phyloP scores from a whole-genome alignment of 2,113 vertebrate species.

The Melanerpes formicivorus region DNA sequence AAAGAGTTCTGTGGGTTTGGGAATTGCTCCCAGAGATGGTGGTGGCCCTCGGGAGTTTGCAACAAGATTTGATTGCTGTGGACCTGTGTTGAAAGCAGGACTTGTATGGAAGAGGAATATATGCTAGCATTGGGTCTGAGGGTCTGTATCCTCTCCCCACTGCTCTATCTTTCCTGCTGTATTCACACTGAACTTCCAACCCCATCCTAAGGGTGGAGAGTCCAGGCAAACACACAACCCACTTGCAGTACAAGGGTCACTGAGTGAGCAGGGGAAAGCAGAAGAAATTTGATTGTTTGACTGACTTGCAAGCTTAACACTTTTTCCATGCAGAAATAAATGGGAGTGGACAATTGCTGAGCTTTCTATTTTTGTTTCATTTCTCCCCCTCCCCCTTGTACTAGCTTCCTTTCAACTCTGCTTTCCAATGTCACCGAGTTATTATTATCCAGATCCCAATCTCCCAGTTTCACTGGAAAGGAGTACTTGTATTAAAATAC shows the following conservation, averaged over 20 bases:
- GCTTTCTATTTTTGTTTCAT: conserved; percentile 17
- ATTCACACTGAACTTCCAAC: neutral
- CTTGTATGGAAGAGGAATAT: neutral
- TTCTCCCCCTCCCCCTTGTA: neutral
- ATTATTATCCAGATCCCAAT: conserved; percentile 51
- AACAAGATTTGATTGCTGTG: neutral
- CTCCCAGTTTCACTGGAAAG: conserved; percentile 36
- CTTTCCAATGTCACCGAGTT: conserved; percentile 26
- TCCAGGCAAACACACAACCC: neutral
- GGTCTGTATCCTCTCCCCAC: neutral
- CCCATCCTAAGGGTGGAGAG: neutral
- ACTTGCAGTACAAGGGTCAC: neutral
- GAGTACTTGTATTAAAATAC: conserved; percentile 47
- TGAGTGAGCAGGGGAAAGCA: neutral
- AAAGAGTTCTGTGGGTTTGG: neutral
- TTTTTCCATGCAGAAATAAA: neutral
- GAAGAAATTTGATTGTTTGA: neutral
- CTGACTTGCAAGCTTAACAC: neutral
- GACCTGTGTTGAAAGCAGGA: rapidly evolving
- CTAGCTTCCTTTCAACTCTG: conserved; percentile 4
- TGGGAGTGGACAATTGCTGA: neutral
- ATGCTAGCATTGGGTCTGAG: rapidly evolving
- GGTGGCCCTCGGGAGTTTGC: neutral
- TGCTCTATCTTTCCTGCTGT: neutral
- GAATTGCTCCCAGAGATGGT: neutral